These are phyloP conservation scores for Drosophila ironensis DNA, from an alignment of 1,140 invertebrate genomes.

Conservation along the genomic window DNA sequence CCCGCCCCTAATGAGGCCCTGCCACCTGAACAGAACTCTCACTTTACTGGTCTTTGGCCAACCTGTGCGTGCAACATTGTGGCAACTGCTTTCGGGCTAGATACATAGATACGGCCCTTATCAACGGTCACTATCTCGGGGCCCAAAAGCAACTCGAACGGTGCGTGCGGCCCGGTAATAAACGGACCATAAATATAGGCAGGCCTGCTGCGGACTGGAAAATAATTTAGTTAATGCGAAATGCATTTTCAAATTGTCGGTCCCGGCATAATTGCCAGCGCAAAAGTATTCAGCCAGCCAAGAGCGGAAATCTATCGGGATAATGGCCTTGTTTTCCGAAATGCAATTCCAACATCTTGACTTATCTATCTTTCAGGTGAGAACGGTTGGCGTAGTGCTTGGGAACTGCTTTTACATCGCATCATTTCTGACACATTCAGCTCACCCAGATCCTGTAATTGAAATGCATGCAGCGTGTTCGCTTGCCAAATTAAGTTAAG, in stretches of 20 bases:
- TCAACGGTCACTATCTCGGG: constrained; percentile 50
- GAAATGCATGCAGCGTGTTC: neutral
- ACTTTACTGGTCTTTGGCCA: neutral
- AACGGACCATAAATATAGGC: constrained; percentile 43
- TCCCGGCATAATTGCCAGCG: constrained; percentile 52
- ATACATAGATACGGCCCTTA: constrained; percentile 31
- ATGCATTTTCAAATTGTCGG: constrained; percentile 69
- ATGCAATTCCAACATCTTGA: too few species aligned
- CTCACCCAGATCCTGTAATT: constrained; percentile 1
- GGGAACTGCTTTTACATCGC: neutral
- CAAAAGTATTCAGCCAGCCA: constrained; percentile 24
- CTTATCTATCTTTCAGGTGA: too few species aligned
- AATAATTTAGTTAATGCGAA: constrained; percentile 77
- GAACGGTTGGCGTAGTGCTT: too few species aligned
- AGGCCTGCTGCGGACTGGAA: constrained; percentile 49
- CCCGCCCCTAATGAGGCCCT: constrained; percentile 64
- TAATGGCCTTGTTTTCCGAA: constrained; percentile 6
- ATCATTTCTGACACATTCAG: too few species aligned
- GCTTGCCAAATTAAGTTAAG: constrained; percentile 1
- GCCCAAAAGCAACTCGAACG: constrained; percentile 11
- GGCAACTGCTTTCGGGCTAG: constrained; percentile 36
- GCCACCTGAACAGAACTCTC: neutral
- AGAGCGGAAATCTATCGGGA: constrained; percentile 38
- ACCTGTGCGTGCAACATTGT: constrained; percentile 52
- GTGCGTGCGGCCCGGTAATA: constrained; percentile 66